Conservation (phyloP, 1,140 invertebrate genomes). For the Amphibalanus amphitrite region DNA sequence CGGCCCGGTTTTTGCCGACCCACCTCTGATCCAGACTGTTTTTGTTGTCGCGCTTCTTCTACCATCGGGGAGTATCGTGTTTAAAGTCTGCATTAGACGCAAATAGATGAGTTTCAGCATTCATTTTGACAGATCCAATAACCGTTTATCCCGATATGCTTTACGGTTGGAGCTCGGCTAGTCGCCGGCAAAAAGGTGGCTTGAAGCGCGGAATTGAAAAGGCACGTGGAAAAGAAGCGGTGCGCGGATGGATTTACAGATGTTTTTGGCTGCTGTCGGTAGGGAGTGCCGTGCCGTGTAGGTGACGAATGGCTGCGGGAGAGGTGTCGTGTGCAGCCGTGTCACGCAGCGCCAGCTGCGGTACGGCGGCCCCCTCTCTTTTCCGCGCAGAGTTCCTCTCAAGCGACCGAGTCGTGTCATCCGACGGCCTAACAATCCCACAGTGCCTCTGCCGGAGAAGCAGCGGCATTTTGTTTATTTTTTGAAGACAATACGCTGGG, state of each 20-base stretch:
- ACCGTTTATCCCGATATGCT: slow-evolving; percentile 21
- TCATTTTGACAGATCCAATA: slow-evolving; percentile 2
- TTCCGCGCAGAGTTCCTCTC: no score
- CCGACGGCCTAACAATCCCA: no score
- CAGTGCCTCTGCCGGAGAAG: no score
- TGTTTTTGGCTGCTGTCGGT: neutral
- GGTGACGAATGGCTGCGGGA: neutral
- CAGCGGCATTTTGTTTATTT: no score
- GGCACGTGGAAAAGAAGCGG: neutral
- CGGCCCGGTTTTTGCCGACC: neutral
- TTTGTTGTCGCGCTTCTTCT: neutral
- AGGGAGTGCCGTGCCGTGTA: neutral
- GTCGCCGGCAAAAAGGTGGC: slow-evolving; percentile 44
- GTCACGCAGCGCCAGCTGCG: no score
- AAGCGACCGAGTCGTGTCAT: no score
- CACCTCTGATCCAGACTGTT: neutral
- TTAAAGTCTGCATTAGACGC: neutral
- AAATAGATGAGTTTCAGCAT: slow-evolving; percentile 1
- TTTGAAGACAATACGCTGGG: no score
- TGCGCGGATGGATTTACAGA: neutral
- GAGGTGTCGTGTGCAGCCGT: neutral
- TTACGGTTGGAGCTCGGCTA: slow-evolving; percentile 44
- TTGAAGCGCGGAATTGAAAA: slow-evolving; percentile 26
- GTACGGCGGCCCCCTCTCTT: no score
- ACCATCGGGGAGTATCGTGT: neutral